Evolutionary conservation across 2,113 vertebrate genomes (phyloP).

Genomic region (Seriola quinqueradiata): DNA sequence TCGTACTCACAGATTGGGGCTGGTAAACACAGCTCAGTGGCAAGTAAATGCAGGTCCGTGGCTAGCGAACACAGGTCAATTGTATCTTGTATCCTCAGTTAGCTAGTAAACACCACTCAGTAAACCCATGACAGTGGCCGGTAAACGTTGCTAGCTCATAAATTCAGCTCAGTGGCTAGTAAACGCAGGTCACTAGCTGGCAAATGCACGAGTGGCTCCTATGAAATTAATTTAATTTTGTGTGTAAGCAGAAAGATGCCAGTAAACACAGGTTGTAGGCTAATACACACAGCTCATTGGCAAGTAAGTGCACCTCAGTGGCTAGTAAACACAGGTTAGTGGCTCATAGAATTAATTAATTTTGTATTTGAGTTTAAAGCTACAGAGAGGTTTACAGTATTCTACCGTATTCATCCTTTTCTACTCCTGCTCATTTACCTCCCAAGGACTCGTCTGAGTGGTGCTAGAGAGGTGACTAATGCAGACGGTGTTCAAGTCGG

Average conservation of each 20-base stretch:
- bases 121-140: too few species aligned
- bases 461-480: constrained; percentile 51
- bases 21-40: background rate
- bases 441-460: constrained; percentile 21
- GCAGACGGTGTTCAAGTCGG: constrained; percentile 21
- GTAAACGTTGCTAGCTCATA: background rate
- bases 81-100: too few species aligned
- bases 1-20: too few species aligned
- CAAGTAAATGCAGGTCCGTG: background rate
- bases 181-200: background rate
- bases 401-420: background rate
- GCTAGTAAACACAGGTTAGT: background rate
- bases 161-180: background rate
- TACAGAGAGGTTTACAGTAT: background rate
- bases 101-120: too few species aligned
- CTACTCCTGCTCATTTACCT: constrained; percentile 24
- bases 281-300: background rate
- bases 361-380: background rate
- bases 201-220: too few species aligned
- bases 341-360: background rate
- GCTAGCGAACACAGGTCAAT: background rate
- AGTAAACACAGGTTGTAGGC: background rate
- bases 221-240: too few species aligned
- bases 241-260: too few species aligned
- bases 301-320: background rate